A percentile compares a stretch with the other conserved stretches of the same genome.
Conservation (phyloP, 2,888 invertebrate genomes). For the Caradrina clavipalpis region DNA sequence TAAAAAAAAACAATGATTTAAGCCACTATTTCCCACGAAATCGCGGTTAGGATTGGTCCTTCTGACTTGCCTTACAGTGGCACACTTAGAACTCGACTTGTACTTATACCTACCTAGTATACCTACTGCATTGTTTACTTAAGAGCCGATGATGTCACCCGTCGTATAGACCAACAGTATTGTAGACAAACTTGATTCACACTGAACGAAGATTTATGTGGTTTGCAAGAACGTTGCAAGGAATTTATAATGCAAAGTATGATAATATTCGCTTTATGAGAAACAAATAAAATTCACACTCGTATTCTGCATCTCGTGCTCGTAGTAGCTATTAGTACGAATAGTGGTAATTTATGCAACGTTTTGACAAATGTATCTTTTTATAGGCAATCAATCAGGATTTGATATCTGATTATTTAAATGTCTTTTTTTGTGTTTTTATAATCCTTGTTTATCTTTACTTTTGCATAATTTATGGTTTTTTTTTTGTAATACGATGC, state of each 20-base stretch:
- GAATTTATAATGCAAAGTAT: slow-evolving; percentile 15
- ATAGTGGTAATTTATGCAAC: background rate
- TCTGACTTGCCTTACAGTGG: slow-evolving; percentile 1
- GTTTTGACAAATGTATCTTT: background rate
- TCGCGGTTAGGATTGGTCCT: background rate
- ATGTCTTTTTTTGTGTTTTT: background rate
- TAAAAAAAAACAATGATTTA: too few species aligned
- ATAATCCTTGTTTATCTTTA: background rate
- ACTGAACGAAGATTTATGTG: slow-evolving; percentile 46
- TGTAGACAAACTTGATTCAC: slow-evolving; percentile 35
- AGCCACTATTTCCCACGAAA: too few species aligned
- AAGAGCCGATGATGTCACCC: slow-evolving; percentile 68
- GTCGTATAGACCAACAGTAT: slow-evolving; percentile 28
- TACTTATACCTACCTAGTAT: slow-evolving; percentile 4
- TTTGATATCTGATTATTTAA: background rate
- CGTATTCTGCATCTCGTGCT: too few species aligned
- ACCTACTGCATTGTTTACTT: slow-evolving; percentile 64
- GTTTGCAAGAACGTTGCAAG: slow-evolving; percentile 1
- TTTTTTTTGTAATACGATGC: background rate
- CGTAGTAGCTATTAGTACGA: background rate
- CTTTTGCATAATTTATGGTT: background rate
- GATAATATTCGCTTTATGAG: background rate
- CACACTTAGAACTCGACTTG: slow-evolving; percentile 3
- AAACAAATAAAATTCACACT: background rate
- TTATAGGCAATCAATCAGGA: background rate